Evolutionary conservation across 2,797 vertebrate genomes (phyloP).

Genomic region (Poecilia gillii): DNA sequence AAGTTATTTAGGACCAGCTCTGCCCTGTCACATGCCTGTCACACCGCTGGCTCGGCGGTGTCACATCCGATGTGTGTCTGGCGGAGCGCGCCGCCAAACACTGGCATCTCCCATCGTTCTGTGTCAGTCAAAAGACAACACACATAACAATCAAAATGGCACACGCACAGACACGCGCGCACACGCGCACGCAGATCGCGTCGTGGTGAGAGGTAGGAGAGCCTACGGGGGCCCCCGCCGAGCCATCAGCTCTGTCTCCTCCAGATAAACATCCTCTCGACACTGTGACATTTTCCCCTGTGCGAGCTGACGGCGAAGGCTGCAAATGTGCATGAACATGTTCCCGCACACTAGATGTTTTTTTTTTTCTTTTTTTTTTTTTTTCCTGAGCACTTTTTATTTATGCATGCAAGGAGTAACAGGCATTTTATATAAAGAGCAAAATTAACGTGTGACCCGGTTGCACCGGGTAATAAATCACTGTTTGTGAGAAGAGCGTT

Average conservation of each 20-base stretch:
- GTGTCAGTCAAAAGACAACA: constrained; percentile 75
- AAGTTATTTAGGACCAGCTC: constrained; percentile 77
- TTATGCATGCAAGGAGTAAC: constrained; percentile 80
- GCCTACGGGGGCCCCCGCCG: constrained; percentile 63
- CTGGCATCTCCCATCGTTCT: constrained; percentile 68
- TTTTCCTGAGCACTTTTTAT: constrained; percentile 64
- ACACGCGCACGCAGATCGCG: constrained; percentile 13
- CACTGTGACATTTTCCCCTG: constrained; percentile 74
- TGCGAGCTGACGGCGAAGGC: constrained; percentile 49
- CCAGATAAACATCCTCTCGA: constrained; percentile 77
- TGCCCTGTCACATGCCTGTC: constrained; percentile 80
- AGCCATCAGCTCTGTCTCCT: constrained; percentile 78
- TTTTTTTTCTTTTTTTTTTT: background rate
- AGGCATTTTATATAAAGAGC: constrained; percentile 78
- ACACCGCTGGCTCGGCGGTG: constrained; percentile 69
- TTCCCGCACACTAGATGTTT: constrained; percentile 21
- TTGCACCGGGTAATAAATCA: constrained; percentile 79
- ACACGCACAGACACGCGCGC: constrained; percentile 6
- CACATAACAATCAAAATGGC: constrained; percentile 58
- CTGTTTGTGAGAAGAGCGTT: constrained; percentile 63
- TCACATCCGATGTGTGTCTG: constrained; percentile 76
- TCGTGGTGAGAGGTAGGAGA: constrained; percentile 30
- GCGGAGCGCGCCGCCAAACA: constrained; percentile 46
- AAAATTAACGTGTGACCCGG: constrained; percentile 78
- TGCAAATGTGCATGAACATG: constrained; percentile 30